Evolutionary conservation across 2,888 invertebrate genomes (phyloP).

Genomic region (Cephalotes varians): DNA sequence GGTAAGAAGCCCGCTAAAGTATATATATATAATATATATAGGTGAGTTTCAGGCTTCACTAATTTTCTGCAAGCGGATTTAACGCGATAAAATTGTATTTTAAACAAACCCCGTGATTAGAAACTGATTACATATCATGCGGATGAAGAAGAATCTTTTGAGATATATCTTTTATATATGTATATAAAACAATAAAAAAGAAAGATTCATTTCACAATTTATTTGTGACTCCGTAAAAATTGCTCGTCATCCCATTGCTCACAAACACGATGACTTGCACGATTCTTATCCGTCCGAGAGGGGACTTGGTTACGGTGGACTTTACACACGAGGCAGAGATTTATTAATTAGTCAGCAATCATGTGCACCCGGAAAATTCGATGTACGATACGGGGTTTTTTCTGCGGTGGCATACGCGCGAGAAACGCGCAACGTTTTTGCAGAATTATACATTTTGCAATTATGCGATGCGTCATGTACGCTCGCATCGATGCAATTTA

Average conservation of each 20-base stretch:
- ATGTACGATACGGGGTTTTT: conserved; percentile 35
- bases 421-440: conserved; percentile 16
- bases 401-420: neutral
- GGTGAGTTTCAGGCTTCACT: conserved; percentile 8
- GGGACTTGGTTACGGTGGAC: conserved; percentile 12
- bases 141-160: neutral
- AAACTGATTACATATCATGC: neutral
- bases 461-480: conserved; percentile 29
- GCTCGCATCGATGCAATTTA: conserved; percentile 47
- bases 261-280: conserved; percentile 19
- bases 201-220: conserved; percentile 3
- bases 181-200: neutral
- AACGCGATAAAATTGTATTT: neutral
- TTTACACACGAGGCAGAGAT: conserved; percentile 21
- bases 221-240: conserved; percentile 3
- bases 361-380: conserved; percentile 45
- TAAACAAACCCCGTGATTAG: neutral
- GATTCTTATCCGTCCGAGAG: neutral
- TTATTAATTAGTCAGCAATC: conserved; percentile 52
- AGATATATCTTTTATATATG: neutral
- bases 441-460: conserved; percentile 35
- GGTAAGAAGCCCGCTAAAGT: neutral
- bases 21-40: conserved; percentile 11
- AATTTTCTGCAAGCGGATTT: neutral
- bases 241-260: conserved; percentile 13